These are phyloP conservation scores for Bemisia tabaci DNA, from an alignment of 1,140 invertebrate genomes.

Conservation along the genomic window DNA sequence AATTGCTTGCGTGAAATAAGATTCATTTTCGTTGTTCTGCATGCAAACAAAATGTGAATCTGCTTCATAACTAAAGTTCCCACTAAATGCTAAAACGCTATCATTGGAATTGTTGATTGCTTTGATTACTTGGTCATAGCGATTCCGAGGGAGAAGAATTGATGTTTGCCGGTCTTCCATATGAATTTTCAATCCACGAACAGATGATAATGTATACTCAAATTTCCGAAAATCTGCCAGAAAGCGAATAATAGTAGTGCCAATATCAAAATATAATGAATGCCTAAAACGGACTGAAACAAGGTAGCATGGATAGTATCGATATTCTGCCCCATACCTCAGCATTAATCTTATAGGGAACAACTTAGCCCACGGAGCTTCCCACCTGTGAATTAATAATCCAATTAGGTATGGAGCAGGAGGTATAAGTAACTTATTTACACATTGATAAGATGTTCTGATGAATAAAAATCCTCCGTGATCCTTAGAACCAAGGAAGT, in stretches of 20 bases:
- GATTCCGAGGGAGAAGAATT: constrained; percentile 63
- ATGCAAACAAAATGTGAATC: constrained; percentile 83
- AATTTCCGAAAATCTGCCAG: constrained; percentile 74
- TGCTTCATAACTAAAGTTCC: constrained; percentile 62
- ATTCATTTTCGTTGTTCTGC: constrained; percentile 55
- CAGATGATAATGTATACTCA: constrained; percentile 64
- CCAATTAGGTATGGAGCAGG: constrained; percentile 63
- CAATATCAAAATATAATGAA: constrained; percentile 74
- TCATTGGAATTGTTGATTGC: constrained; percentile 71
- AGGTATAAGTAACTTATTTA: constrained; percentile 61
- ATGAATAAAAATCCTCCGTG: constrained; percentile 77
- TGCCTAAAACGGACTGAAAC: constrained; percentile 66
- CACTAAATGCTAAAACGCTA: constrained; percentile 70
- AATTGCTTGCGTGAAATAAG: constrained; percentile 68
- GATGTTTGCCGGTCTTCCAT: constrained; percentile 72
- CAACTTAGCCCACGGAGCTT: constrained; percentile 74
- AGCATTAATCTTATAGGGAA: constrained; percentile 65
- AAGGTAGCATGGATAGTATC: constrained; percentile 76
- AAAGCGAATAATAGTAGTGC: constrained; percentile 81
- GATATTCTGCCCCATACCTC: constrained; percentile 69
- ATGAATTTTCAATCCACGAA: constrained; percentile 64
- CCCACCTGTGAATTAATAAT: constrained; percentile 70
- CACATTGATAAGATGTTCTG: constrained; percentile 66
- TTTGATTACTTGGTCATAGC: constrained; percentile 69
- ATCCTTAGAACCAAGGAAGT: constrained; percentile 62